Evolutionary conservation across 2,113 vertebrate genomes (phyloP).

Genomic region (Mohoua ochrocephala): DNA sequence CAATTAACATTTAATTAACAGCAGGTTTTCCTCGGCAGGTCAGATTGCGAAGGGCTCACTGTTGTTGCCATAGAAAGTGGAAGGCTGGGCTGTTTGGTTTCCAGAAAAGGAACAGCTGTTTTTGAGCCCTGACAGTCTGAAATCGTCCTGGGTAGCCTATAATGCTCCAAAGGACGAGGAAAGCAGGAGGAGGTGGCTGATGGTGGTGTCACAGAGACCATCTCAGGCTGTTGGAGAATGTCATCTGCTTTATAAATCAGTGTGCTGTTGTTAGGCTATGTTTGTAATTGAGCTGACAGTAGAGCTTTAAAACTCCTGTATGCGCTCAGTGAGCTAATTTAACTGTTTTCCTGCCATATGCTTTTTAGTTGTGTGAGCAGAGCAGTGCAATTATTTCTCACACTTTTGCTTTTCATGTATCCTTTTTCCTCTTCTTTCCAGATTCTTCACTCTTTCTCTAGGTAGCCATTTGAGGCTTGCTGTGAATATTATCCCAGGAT

Average conservation of each 20-base stretch:
- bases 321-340: constrained; percentile 36
- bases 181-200: background rate
- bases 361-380: background rate
- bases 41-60: constrained; percentile 72
- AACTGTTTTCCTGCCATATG: constrained; percentile 34
- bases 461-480: background rate
- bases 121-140: constrained; percentile 43
- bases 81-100: constrained; percentile 50
- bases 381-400: constrained; percentile 2
- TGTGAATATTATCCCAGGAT: background rate
- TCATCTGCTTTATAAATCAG: constrained; percentile 61
- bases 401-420: background rate
- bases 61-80: constrained; percentile 67
- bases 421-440: background rate
- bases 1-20: constrained; percentile 92
- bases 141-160: constrained; percentile 34
- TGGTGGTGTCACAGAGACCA: constrained; percentile 70
- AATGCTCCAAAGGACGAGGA: constrained; percentile 25
- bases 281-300: constrained; percentile 55
- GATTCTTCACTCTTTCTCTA: background rate
- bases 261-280: constrained; percentile 26
- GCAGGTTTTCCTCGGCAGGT: constrained; percentile 78
- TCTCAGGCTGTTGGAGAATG: constrained; percentile 63
- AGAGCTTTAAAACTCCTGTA: constrained; percentile 43
- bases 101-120: constrained; percentile 57